phyloP scores from a whole-genome alignment of 2,113 vertebrate genomes.

The Phoenicopterus ruber region DNA sequence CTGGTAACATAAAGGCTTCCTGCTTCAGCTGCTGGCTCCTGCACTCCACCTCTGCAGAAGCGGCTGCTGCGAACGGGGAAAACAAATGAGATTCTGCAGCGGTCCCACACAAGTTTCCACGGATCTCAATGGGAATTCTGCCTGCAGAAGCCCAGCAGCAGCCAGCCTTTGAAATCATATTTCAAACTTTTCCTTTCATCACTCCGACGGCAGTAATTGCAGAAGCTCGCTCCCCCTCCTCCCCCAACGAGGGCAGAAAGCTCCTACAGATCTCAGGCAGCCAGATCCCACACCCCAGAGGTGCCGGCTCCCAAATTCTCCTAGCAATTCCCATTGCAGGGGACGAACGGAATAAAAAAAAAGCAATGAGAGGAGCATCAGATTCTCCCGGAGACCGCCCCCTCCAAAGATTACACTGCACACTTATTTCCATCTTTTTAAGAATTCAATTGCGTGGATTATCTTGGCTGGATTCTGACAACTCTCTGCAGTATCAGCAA shows the following conservation, averaged over 20 bases:
- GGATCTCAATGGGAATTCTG: constrained; percentile 13
- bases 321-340: background rate
- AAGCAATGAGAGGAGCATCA: background rate
- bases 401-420: background rate
- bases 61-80: background rate
- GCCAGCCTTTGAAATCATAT: background rate
- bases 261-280: background rate
- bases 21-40: background rate
- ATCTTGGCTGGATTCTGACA: background rate
- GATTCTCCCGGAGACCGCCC: background rate
- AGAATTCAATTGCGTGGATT: background rate
- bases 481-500: background rate
- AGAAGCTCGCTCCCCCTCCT: background rate
- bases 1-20: background rate
- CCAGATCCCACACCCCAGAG: background rate
- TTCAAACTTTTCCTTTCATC: constrained; percentile 33
- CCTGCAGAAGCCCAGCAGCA: constrained; percentile 39
- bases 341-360: background rate
- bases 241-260: background rate
- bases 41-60: background rate
- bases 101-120: constrained; percentile 1
- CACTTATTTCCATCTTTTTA: background rate
- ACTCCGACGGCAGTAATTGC: background rate
- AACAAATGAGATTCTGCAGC: constrained; percentile 37
- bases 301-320: background rate